Evolutionary conservation across 2,888 invertebrate species (phyloP), one percentile per base, ranked within the genome.

Genomic region (Polydrusus tereticollis): DNA sequence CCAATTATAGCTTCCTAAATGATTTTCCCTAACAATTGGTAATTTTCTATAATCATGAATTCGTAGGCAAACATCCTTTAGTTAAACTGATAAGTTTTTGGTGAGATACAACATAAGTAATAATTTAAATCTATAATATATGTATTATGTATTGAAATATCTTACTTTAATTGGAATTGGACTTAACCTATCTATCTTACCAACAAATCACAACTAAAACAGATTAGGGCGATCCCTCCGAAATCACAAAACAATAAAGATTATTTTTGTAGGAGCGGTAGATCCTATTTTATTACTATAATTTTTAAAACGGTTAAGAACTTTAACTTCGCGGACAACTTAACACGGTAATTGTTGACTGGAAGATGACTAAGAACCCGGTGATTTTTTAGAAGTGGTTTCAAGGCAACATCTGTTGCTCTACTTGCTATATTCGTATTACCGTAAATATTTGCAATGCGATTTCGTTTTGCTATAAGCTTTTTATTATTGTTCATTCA

Each of bases 331-430:
- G 58, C 50, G 50, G 45, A 14, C 58, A 59, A 59, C 41, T 60
- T 47, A 59, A 68, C 68, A 60, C 59, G 2, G 59, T 68, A 68
- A 68, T 59, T 50, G 58, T 33, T 29, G 14, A 33, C n/a, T n/a
- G n/a, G n/a, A 29, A 50, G 59, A 60, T 68, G 68, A 68, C 68
- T 68, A 68, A 68, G 43, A 26, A 60, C 21, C 29, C 58, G 68
- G 68, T 45, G 23, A 58, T 16, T 20, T 65, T 65, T 38, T 12
- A 12, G 10, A 41, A 26, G 52, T 52, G 52, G 23, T 52, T 36
- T 47, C 68, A 60, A 59, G 47, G 47, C 20, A 68, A 59, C 57
- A 21, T 29, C 18, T 58, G 66, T 26, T 47, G 62, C 20, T 33
- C 62, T 47, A 62, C 16, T 47, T 62, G 2, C 6, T 36, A 16